Percentiles rank a stretch among this genome's conserved stretches.
These are phyloP conservation scores for Mantis religiosa DNA, from an alignment of 2,888 invertebrate genomes.

Conservation along the genomic window DNA sequence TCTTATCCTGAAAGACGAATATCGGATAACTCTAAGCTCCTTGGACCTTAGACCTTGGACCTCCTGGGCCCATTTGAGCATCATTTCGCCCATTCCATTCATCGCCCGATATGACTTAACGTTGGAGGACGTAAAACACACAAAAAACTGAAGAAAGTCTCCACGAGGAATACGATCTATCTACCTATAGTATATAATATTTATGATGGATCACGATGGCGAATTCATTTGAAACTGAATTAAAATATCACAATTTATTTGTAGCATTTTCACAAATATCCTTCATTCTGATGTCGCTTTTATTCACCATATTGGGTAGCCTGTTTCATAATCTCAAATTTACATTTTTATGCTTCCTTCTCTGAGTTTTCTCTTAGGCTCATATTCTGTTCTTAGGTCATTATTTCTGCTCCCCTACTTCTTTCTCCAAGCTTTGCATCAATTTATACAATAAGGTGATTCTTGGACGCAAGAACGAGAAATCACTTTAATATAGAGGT, in stretches of 20 bases:
- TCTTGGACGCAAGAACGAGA: background rate
- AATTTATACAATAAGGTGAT: background rate
- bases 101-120: too few species aligned
- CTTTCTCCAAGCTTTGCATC: background rate
- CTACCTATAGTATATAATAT: background rate
- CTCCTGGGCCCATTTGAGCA: too few species aligned
- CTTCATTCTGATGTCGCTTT: background rate
- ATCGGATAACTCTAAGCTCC: too few species aligned
- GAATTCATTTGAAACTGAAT: too few species aligned
- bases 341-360: background rate
- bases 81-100: too few species aligned
- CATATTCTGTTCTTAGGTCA: background rate
- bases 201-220: background rate
- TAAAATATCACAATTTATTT: background rate
- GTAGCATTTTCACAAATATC: background rate
- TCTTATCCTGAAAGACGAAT: too few species aligned
- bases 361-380: background rate
- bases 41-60: too few species aligned
- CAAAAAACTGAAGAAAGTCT: background rate
- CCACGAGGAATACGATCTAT: background rate
- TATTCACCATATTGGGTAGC: background rate
- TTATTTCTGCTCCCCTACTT: background rate
- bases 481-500: background rate
- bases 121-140: too few species aligned
- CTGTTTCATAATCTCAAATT: background rate